Evolutionary conservation across 2,888 invertebrate species (phyloP), one percentile per base, ranked within the genome.

Genomic region (Iselma pallidipennis): DNA sequence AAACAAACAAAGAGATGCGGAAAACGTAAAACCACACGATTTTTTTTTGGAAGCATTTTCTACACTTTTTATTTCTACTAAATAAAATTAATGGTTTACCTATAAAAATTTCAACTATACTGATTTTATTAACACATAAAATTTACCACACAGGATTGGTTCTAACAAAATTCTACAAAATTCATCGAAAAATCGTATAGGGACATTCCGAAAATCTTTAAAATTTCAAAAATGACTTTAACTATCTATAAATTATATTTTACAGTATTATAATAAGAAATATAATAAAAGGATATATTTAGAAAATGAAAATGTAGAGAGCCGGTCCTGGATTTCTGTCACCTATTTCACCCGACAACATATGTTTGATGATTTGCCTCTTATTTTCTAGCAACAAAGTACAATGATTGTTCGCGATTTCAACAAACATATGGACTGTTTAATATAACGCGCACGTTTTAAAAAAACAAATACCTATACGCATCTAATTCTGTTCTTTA

Each of bases 401-500:
- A 28, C 9, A 2, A 21, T 45, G 16, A 19, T n/a, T 37, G 16
- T 16, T 16, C 9, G 16, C 37, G 12, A 45, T 45, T 45, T 3
- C 45, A 45, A 45, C 21, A 5, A 21, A 21, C 45, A 21, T 21
- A 45, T 42, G 31, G 1, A 45, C 21, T 45, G 21, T 45, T 45
- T 12, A 55, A 55, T 54, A 65, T 65, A 66, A 61, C 59, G 56
- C 57, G 66, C 67, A 69, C 69, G 69, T 69, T 67, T 61, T 67
- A 58, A 57, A 57, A 57, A n/a, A n/a, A n/a, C n/a, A n/a, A n/a
- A n/a, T n/a, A n/a, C n/a, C 63, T 65, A 63, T 64, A 61, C 42
- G 55, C 61, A 60, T 65, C 66, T 63, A 67, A 66, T 63, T 60
- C 56, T 57, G 42, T 53, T n/a, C n/a, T 59, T 60, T 56, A 50